Conservation (phyloP, 2,797 vertebrate genomes). For the Scolopax bukidnonensis region DNA sequence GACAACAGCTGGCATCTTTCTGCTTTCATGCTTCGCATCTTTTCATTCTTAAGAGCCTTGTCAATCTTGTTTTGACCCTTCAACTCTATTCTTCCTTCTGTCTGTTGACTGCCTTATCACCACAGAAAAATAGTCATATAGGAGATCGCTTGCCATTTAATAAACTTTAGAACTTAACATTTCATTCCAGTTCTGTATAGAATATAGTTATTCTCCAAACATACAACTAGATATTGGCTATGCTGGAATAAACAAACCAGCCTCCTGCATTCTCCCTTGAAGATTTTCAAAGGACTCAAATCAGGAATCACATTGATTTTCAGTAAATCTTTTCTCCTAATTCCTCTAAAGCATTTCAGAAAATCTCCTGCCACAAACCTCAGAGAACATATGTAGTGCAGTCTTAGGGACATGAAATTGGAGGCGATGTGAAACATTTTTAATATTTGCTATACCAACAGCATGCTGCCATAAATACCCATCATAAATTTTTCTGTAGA, state of each 20-base stretch:
- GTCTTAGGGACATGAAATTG: not conserved
- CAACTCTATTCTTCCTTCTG: conserved; percentile 20
- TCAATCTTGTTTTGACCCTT: conserved; percentile 52
- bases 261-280: conserved; percentile 5
- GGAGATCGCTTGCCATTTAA: not conserved
- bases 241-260: conserved; percentile 28
- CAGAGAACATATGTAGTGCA: not conserved
- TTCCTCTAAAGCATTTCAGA: conserved; percentile 19
- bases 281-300: conserved; percentile 30
- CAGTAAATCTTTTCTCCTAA: conserved; percentile 36
- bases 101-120: conserved; percentile 29
- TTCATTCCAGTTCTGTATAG: not conserved
- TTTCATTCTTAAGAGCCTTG: conserved; percentile 46
- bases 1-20: conserved; percentile 55
- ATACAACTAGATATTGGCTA: not conserved
- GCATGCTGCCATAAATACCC: not conserved
- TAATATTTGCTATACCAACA: not conserved
- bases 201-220: conserved; percentile 2
- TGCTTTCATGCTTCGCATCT: conserved; percentile 53
- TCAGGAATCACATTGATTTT: conserved; percentile 50
- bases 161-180: conserved; percentile 13
- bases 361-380: conserved; percentile 12
- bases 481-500: not conserved
- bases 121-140: not conserved
- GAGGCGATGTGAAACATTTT: not conserved